Conservation (phyloP, 2,113 vertebrate genomes). For the Sylvilagus bachmani region DNA sequence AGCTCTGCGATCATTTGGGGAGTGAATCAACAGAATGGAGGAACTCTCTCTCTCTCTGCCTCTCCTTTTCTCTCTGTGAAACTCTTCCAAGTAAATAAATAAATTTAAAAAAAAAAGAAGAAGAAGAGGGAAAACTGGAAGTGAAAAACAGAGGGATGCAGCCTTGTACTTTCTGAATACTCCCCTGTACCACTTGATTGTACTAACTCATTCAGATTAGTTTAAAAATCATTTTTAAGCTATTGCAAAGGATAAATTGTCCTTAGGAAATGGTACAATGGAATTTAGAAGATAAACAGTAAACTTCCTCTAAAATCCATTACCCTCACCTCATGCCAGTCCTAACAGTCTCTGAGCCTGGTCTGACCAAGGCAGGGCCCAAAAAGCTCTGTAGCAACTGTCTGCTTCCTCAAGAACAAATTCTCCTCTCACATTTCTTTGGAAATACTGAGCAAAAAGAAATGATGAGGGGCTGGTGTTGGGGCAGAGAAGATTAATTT, state of each 20-base stretch:
- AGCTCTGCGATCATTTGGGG: no score
- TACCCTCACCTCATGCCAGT: background rate
- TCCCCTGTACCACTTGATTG: background rate
- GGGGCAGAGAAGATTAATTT: no score
- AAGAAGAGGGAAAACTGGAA: no score
- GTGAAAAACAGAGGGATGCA: background rate
- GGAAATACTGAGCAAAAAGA: conserved; percentile 7
- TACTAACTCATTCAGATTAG: background rate
- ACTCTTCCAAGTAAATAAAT: no score
- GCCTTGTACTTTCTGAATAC: background rate
- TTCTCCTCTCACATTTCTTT: background rate
- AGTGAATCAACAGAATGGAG: no score
- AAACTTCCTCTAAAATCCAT: background rate
- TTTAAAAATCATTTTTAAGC: background rate
- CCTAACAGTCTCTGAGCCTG: background rate
- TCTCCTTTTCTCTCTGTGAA: no score
- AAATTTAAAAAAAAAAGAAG: no score
- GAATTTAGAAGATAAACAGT: conserved; percentile 10
- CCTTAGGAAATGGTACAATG: background rate
- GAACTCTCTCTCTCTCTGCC: no score
- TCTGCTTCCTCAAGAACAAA: conserved; percentile 17
- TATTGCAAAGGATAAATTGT: background rate
- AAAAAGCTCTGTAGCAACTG: background rate
- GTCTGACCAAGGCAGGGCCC: background rate
- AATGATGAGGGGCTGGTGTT: no score